phyloP scores from a whole-genome alignment of 2,113 vertebrate species.

The Xerus inauris region DNA sequence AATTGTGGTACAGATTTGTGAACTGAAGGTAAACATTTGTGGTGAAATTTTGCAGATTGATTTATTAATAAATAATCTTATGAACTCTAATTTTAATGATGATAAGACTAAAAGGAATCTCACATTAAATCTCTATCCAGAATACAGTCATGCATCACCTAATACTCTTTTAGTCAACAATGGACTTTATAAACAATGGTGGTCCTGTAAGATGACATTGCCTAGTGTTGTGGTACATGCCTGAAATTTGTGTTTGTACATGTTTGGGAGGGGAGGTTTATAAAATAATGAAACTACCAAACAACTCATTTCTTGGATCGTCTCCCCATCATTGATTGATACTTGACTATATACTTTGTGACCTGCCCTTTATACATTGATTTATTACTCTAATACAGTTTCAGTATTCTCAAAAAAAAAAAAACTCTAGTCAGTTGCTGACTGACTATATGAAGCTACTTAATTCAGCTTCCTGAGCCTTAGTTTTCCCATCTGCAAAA shows the following conservation, averaged over 20 bases:
- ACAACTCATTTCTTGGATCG: not conserved
- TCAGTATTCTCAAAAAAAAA: no score
- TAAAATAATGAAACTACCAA: not conserved
- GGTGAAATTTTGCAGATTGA: not conserved
- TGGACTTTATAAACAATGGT: not conserved
- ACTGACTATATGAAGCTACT: not conserved
- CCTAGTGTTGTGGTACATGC: not conserved
- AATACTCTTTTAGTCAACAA: not conserved
- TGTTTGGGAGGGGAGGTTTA: not conserved
- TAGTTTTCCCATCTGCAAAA: not conserved
- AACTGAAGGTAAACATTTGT: not conserved
- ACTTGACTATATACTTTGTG: not conserved
- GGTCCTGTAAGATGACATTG: not conserved
- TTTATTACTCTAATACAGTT: not conserved
- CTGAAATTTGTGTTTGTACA: not conserved
- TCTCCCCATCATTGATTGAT: not conserved
- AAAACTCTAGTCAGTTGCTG: not conserved
- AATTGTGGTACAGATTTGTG: not conserved
- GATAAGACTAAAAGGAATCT: slow-evolving; percentile 14
- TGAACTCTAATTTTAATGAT: not conserved
- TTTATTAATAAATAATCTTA: slow-evolving; percentile 39
- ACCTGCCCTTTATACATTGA: not conserved
- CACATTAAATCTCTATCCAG: not conserved
- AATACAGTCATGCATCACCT: not conserved
- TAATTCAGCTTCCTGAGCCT: not conserved